Percentiles rank a stretch among this genome's conserved stretches.
Conservation (phyloP, 2,888 invertebrate species). For the Coelinius sp. region DNA sequence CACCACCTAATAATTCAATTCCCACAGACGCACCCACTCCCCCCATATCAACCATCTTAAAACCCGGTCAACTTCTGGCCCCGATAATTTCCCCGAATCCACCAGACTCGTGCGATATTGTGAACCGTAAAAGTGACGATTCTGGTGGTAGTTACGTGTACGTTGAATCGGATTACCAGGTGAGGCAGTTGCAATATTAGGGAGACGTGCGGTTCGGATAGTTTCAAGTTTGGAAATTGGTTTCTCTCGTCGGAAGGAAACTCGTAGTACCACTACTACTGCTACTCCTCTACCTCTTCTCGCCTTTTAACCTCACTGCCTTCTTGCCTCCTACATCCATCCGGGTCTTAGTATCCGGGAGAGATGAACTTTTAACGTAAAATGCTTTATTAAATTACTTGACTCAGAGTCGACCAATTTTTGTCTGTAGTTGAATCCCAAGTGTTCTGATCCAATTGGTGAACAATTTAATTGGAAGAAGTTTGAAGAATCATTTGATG, state of each 20-base stretch:
- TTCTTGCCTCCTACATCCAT: constrained; percentile 35
- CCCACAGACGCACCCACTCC: not conserved
- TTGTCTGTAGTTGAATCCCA: not conserved
- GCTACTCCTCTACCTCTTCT: not conserved
- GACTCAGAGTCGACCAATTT: constrained; percentile 19
- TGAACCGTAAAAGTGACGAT: constrained; percentile 23
- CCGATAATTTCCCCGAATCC: not conserved
- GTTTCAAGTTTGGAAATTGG: constrained; percentile 54
- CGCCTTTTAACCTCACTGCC: constrained; percentile 30
- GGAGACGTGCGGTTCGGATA: constrained; percentile 43
- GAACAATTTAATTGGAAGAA: not conserved
- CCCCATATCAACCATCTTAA: not conserved
- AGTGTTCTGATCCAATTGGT: not conserved
- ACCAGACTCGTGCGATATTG: not conserved
- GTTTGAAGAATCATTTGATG: not conserved
- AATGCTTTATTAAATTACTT: constrained; percentile 52
- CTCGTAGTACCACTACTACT: constrained; percentile 16
- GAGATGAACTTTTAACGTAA: constrained; percentile 52
- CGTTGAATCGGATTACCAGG: constrained; percentile 34
- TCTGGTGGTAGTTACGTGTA: constrained; percentile 17
- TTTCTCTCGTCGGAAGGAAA: constrained; percentile 46
- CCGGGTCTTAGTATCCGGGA: constrained; percentile 34
- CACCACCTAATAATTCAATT: constrained; percentile 35
- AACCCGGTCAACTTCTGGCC: not conserved
- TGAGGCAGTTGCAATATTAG: constrained; percentile 42